These are phyloP conservation scores for Hyperoplus lanceolatus DNA, from an alignment of 2,797 vertebrate genomes.

Conservation along the genomic window DNA sequence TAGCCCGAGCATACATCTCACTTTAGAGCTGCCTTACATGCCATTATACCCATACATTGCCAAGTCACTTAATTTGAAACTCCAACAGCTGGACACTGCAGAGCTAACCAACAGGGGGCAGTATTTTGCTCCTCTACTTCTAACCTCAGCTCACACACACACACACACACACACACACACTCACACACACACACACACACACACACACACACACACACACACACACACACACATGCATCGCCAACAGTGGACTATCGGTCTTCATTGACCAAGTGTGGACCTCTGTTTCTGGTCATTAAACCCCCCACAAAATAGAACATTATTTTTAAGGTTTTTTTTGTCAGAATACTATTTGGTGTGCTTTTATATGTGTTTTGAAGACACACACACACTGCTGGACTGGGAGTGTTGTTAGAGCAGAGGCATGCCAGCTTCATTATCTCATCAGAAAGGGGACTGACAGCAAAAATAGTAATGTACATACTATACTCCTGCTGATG, in stretches of 20 bases:
- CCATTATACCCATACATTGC: slow-evolving; percentile 7
- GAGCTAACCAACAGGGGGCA: slow-evolving; percentile 81
- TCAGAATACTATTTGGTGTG: no score
- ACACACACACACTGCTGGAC: background rate
- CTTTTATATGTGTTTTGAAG: no score
- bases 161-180: slow-evolving; percentile 9
- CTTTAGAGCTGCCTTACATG: background rate
- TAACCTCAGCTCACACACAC: slow-evolving; percentile 36
- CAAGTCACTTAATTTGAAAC: slow-evolving; percentile 28
- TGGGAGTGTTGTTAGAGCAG: background rate
- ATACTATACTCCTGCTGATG: background rate
- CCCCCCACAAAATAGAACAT: no score
- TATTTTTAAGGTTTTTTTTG: no score
- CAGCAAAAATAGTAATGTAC: background rate
- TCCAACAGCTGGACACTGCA: slow-evolving; percentile 33
- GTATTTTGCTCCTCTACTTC: slow-evolving; percentile 70
- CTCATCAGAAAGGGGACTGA: background rate
- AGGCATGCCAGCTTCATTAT: background rate
- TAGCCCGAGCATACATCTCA: background rate
- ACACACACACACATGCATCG: no score
- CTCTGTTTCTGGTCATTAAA: no score
- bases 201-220: no score
- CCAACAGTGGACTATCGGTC: no score
- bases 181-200: background rate
- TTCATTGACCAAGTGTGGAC: no score